A percentile compares a stretch with the other conserved stretches of the same genome.
Evolutionary conservation across 2,113 vertebrate species (phyloP).

Genomic region (Pseudonaja textilis): DNA sequence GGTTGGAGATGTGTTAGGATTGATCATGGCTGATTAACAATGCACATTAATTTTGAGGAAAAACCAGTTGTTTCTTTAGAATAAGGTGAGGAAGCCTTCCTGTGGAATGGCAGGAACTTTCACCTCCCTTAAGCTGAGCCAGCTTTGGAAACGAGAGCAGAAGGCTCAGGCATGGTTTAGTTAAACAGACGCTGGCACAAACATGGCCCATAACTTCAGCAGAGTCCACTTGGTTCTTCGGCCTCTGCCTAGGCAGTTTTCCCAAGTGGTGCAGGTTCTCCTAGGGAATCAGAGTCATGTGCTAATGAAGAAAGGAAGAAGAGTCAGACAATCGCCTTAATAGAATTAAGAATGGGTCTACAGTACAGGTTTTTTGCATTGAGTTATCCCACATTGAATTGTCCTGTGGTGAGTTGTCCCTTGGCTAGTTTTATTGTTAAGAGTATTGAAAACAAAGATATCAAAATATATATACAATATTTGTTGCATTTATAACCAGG

Average conservation of each 20-base stretch:
- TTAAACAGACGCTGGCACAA: neutral
- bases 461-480: neutral
- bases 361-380: neutral
- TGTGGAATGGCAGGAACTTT: neutral
- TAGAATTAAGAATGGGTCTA: neutral
- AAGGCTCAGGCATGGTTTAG: neutral
- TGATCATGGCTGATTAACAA: neutral
- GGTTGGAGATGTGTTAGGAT: neutral
- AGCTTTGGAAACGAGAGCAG: neutral
- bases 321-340: neutral
- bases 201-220: neutral
- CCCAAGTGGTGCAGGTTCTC: neutral
- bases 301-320: neutral
- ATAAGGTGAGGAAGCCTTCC: neutral
- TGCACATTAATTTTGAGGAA: neutral
- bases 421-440: neutral
- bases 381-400: neutral
- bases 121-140: neutral
- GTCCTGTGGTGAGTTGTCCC: neutral
- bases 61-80: neutral
- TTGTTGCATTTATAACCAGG: neutral
- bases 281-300: neutral
- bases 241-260: neutral
- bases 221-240: neutral
- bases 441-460: neutral